Evolutionary conservation across 2,888 invertebrate genomes (phyloP).

Genomic region (Limnephilus rhombicus): DNA sequence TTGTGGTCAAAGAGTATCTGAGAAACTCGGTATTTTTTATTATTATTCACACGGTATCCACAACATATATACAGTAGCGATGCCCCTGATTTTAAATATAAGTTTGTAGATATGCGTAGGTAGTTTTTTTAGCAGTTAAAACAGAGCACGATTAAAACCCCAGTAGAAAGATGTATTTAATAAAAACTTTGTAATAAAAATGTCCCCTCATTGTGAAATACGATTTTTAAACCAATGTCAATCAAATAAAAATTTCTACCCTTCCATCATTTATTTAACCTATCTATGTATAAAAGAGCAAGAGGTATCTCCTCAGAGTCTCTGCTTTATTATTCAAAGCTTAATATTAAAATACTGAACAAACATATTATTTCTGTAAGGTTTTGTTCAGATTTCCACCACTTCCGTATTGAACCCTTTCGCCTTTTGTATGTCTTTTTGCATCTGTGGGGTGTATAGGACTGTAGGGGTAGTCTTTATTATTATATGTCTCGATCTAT

Average conservation of each 20-base stretch:
- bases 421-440: constrained; percentile 36
- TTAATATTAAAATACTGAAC: not conserved
- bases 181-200: not conserved
- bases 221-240: not conserved
- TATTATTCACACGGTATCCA: too few relatives aligned
- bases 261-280: not conserved
- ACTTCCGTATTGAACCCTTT: constrained; percentile 60
- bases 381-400: constrained; percentile 24
- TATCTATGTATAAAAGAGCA: not conserved
- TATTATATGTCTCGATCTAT: constrained; percentile 31
- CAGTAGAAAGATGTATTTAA: not conserved
- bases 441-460: not conserved
- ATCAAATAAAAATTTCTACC: not conserved
- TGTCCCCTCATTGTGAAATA: not conserved
- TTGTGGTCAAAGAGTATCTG: too few relatives aligned
- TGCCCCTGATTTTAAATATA: not conserved
- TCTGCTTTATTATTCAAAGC: not conserved
- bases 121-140: not conserved
- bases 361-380: constrained; percentile 10
- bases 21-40: too few relatives aligned
- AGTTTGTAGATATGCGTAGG: not conserved
- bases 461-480: constrained; percentile 4
- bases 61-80: not conserved
- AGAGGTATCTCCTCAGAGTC: not conserved
- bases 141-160: not conserved